Percentiles rank a stretch among this genome's conserved stretches.
These are phyloP conservation scores for Strongylocentrotus purpuratus DNA, from an alignment of 35 echinoderm and acorn worm genomes.

Conservation along the genomic window DNA sequence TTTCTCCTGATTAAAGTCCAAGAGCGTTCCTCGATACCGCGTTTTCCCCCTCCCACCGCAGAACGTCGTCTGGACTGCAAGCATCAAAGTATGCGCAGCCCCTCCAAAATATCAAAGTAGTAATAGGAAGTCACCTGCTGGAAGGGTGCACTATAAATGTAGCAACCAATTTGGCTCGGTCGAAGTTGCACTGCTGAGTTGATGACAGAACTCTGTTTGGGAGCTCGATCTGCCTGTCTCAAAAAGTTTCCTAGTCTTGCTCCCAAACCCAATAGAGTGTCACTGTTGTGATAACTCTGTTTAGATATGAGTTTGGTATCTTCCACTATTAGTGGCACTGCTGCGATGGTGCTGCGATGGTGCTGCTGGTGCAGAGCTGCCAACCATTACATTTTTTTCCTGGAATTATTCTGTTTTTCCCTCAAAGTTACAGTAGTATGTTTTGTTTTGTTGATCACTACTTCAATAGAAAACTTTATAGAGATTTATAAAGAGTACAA, in stretches of 20 bases:
- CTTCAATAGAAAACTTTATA: too few relatives aligned
- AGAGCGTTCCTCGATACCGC: not conserved
- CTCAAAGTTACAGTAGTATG: too few relatives aligned
- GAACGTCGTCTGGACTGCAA: not conserved
- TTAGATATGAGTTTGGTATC: too few relatives aligned
- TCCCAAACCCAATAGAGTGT: not conserved
- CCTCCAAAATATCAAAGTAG: not conserved
- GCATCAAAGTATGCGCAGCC: not conserved
- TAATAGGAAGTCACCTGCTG: constrained; percentile 1
- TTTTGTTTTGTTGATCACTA: too few relatives aligned
- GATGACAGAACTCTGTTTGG: not conserved
- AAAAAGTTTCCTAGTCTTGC: not conserved
- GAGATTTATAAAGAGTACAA: too few relatives aligned
- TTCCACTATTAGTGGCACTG: too few relatives aligned
- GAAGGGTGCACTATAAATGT: constrained; percentile 10
- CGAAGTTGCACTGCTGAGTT: not conserved
- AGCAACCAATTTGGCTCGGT: not conserved
- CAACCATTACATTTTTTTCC: too few relatives aligned
- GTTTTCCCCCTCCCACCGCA: not conserved
- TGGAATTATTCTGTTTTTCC: too few relatives aligned
- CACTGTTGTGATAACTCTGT: not conserved
- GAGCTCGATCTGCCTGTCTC: not conserved
- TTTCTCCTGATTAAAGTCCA: not conserved
- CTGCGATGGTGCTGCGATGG: too few relatives aligned
- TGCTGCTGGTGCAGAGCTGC: too few relatives aligned